Evolutionary conservation across 2,888 invertebrate species (phyloP), one percentile per base, ranked within the genome.

Genomic region (Dryococelus australis): DNA sequence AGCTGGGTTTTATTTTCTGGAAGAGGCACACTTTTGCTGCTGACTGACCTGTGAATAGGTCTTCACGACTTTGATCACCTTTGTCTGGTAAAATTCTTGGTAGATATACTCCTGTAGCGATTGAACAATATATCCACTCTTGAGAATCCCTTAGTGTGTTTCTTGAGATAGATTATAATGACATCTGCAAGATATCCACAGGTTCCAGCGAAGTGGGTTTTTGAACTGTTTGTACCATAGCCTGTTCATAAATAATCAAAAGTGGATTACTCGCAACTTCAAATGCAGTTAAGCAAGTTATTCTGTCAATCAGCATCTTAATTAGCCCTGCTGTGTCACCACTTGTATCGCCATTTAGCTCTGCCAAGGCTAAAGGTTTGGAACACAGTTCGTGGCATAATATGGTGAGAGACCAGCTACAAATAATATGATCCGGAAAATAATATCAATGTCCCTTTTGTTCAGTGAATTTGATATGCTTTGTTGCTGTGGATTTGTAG

Each of bases 81-180:
- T 81, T 13, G 27, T 81, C 81, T 81, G 16, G 81, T 81, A 13
- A 9, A 27, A 13, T 81, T 35, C 35, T 81, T 81, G 35, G 81
- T 81, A 81, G 81, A 81, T 35, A 81, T 81, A 20, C 35, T 35
- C 16, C 35, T 35, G 81, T 81, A 20, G 20, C 81, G 81, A 35
- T 81, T 35, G 35, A 81, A 81, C 81, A 81, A 28, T 81, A 81
- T 28, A 35, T 81, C 81, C 35, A 81, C 20, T 81, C 81, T 81
- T 81, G 81, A 27, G 35, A 28, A 35, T 35, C 35, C 81, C 12
- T 27, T 81, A 13, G 12, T 13, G 27, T 28, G 12, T 28, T 13
- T 81, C 81, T 81, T 81, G 27, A 81, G 0, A 27, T 81, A 35
- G 16, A 13, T 8, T 13, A 81, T 20, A 81, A 81, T 13, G 12